These are phyloP conservation scores for Eupithecia centaureata DNA, from an alignment of 2,888 invertebrate genomes.

Conservation along the genomic window DNA sequence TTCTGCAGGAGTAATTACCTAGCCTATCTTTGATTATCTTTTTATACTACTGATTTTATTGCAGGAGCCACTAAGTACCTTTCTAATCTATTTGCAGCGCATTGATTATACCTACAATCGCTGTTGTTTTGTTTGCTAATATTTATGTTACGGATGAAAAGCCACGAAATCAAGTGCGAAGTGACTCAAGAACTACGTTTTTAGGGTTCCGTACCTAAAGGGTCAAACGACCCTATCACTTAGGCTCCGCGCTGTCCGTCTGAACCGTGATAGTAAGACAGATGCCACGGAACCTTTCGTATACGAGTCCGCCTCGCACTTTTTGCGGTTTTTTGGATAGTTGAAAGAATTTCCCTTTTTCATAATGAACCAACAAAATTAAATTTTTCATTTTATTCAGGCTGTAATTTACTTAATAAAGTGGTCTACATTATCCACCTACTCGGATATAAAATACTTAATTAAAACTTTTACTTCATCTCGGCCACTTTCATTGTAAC, in stretches of 20 bases:
- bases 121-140: conserved; percentile 23
- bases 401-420: conserved; percentile 13
- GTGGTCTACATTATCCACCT: conserved; percentile 36
- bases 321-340: no score
- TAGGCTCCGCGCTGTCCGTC: no score
- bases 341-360: background rate
- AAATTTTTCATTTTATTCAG: conserved; percentile 22
- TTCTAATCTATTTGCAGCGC: background rate
- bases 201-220: no score
- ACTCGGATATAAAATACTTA: conserved; percentile 46
- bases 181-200: background rate
- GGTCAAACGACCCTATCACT: no score
- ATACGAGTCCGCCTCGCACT: no score
- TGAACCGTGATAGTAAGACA: no score
- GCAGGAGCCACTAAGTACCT: background rate
- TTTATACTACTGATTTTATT: background rate
- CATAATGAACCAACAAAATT: background rate
- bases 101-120: background rate
- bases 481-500: conserved; percentile 41
- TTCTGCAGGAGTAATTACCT: background rate
- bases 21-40: background rate
- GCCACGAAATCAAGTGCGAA: conserved; percentile 38
- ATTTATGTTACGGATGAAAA: conserved; percentile 41
- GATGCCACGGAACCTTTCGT: no score
- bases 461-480: conserved; percentile 60